Percentiles rank a stretch among this genome's conserved stretches.
phyloP scores from a whole-genome alignment of 2,888 invertebrate genomes.

The Coelopa pilipes region DNA sequence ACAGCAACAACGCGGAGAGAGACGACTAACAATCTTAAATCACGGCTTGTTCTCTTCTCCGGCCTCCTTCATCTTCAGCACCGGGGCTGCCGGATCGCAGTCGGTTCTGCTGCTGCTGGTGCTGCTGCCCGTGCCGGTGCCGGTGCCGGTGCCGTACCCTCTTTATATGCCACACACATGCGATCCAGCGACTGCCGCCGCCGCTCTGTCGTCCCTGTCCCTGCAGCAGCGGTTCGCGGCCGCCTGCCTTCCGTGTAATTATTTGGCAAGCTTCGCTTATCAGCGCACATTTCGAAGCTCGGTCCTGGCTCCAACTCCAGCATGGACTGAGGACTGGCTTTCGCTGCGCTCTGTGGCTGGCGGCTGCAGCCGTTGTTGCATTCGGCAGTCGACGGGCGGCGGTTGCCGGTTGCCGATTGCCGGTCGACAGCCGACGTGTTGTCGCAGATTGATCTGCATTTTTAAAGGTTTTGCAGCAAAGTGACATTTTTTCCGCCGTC shows the following conservation, averaged over 20 bases:
- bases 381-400: not conserved
- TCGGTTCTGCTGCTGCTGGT: not conserved
- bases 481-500: conserved; percentile 10
- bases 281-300: conserved; percentile 9
- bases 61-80: not conserved
- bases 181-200: not conserved
- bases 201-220: not conserved
- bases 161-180: conserved; percentile 25
- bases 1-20: not conserved
- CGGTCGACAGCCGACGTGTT: conserved; percentile 15
- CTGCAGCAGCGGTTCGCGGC: too few relatives aligned
- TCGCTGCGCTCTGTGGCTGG: not conserved
- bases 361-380: conserved; percentile 6
- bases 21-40: conserved; percentile 12
- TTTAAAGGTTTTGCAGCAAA: conserved; percentile 16
- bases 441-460: conserved; percentile 27
- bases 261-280: conserved; percentile 19
- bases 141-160: not conserved
- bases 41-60: not conserved
- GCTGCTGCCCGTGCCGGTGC: not conserved
- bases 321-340: not conserved
- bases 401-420: too few relatives aligned
- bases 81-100: not conserved
- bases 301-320: not conserved
- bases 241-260: conserved; percentile 12